Conservation (phyloP, 2,797 vertebrate species). For the Crypturellus tataupa region DNA sequence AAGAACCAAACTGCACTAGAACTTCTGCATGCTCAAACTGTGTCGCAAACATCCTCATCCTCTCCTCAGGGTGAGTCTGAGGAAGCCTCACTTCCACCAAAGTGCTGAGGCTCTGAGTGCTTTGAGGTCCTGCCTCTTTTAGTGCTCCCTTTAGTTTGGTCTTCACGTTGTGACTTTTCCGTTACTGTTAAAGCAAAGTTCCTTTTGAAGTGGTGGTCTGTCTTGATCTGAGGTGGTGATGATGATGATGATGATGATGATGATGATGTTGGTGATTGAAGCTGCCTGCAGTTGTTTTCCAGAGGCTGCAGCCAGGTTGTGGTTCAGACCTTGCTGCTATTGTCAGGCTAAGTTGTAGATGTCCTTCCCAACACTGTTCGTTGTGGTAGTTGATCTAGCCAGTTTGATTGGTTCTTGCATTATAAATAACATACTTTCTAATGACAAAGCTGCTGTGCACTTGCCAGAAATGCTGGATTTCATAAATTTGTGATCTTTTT, state of each 20-base stretch:
- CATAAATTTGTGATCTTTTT: not conserved
- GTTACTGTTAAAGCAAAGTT: not conserved
- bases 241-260: not conserved
- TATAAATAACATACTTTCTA: accelerated
- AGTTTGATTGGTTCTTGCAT: accelerated
- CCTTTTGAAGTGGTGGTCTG: not conserved
- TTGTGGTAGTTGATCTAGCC: not conserved
- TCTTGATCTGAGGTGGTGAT: not conserved
- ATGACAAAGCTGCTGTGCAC: not conserved
- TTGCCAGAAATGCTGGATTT: not conserved
- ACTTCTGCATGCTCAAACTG: conserved; percentile 91
- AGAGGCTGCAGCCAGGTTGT: not conserved
- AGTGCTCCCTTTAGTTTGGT: not conserved
- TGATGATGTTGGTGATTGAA: not conserved
- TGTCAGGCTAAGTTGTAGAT: not conserved
- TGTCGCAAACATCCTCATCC: conserved; percentile 87
- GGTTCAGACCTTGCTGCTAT: not conserved
- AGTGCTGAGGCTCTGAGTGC: not conserved
- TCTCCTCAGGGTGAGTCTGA: conserved; percentile 90
- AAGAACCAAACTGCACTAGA: conserved; percentile 94
- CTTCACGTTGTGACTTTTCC: not conserved
- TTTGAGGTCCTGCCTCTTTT: not conserved
- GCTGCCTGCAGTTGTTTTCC: not conserved
- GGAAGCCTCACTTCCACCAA: not conserved
- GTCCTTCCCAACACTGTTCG: not conserved